Percentiles rank a stretch among this genome's conserved stretches.
Conservation (phyloP, 2,888 invertebrate species). For the Lasioglossum figueresi region DNA sequence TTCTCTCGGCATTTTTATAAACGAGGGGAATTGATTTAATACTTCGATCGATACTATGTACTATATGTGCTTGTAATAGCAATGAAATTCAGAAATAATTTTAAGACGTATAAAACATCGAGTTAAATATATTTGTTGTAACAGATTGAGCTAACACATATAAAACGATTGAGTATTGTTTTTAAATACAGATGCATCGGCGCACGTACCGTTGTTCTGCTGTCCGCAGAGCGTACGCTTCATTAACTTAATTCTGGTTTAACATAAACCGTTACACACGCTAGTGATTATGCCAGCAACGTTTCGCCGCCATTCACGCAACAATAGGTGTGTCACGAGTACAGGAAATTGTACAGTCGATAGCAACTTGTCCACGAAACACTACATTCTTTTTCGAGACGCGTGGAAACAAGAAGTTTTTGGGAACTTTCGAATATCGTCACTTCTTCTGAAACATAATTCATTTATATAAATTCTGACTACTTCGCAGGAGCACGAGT, state of each 20-base stretch:
- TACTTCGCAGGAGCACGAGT: conserved; percentile 8
- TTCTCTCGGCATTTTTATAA: background rate
- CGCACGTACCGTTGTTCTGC: background rate
- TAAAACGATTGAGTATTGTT: background rate
- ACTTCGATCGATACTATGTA: too few relatives aligned
- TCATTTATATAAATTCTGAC: conserved; percentile 4
- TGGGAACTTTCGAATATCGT: background rate
- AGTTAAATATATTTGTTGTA: background rate
- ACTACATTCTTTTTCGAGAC: background rate
- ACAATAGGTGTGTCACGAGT: conserved; percentile 38
- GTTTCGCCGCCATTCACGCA: conserved; percentile 68
- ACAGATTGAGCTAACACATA: background rate
- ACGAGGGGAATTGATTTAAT: background rate
- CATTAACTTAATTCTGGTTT: conserved; percentile 56
- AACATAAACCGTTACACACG: conserved; percentile 76
- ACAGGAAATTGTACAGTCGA: conserved; percentile 29
- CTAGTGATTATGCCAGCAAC: conserved; percentile 71
- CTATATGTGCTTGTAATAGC: background rate
- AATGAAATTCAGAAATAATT: background rate
- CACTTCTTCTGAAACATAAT: background rate
- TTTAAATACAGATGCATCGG: conserved; percentile 5
- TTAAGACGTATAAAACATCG: background rate
- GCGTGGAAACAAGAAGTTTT: background rate
- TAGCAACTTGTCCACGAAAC: background rate
- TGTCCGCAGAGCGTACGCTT: conserved; percentile 31